Conservation (phyloP, 2,113 vertebrate genomes). For the Egretta garzetta region DNA sequence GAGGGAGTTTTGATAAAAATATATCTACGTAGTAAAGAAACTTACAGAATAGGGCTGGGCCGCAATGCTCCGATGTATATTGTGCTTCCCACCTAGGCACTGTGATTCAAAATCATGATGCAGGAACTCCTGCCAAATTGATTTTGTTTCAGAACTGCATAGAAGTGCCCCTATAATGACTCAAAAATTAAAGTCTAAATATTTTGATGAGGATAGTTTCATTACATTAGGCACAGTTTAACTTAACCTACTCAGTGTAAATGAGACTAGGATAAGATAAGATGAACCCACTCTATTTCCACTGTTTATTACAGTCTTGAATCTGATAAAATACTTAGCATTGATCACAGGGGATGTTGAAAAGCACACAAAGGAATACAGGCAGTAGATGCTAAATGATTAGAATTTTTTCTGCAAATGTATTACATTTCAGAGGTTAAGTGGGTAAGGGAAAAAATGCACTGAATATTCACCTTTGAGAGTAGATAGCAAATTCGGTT, state of each 20-base stretch:
- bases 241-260: not conserved
- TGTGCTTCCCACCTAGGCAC: not conserved
- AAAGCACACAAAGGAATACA: conserved; percentile 51
- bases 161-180: conserved; percentile 23
- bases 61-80: not conserved
- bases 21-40: not conserved
- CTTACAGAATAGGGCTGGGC: not conserved
- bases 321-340: conserved; percentile 58
- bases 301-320: conserved; percentile 42
- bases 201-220: conserved; percentile 47
- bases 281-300: conserved; percentile 32
- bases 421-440: conserved; percentile 70
- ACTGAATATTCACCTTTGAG: conserved; percentile 55
- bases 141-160: not conserved
- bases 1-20: not conserved
- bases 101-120: not conserved
- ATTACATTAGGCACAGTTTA: conserved; percentile 42
- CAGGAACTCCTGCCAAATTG: not conserved
- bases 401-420: conserved; percentile 39
- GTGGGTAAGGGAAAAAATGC: conserved; percentile 11
- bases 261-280: conserved; percentile 34
- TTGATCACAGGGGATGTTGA: conserved; percentile 33
- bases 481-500: conserved; percentile 54
- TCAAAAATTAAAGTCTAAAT: conserved; percentile 56
- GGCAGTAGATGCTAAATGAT: conserved; percentile 37